Conservation (phyloP, 2,113 vertebrate species). For the Prinia subflava region DNA sequence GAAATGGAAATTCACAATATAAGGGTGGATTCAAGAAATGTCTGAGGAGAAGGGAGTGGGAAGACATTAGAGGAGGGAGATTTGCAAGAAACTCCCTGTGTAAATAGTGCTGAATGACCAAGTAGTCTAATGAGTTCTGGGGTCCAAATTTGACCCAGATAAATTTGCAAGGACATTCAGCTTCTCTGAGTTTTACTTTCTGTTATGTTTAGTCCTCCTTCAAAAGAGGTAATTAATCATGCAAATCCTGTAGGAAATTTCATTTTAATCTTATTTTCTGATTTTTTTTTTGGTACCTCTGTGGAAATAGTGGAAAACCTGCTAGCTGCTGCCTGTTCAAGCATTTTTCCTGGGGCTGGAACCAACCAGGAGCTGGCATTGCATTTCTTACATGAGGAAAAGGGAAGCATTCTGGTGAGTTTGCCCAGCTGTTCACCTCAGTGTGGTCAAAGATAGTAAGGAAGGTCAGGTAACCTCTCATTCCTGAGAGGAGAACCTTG, state of each 20-base stretch:
- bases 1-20: not conserved
- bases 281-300: not conserved
- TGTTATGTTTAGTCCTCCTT: not conserved
- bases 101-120: not conserved
- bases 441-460: not conserved
- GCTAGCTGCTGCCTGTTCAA: slow-evolving; percentile 93
- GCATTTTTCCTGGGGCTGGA: slow-evolving; percentile 88
- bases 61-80: not conserved
- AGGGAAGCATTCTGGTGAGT: slow-evolving; percentile 93
- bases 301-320: slow-evolving; percentile 84
- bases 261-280: not conserved
- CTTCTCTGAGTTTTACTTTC: not conserved
- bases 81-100: not conserved
- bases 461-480: not conserved
- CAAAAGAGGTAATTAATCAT: not conserved
- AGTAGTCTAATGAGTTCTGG: not conserved
- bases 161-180: not conserved
- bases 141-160: not conserved
- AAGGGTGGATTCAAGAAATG: not conserved
- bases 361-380: slow-evolving; percentile 95
- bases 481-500: not conserved
- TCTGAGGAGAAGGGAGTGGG: not conserved
- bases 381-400: slow-evolving; percentile 89
- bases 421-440: not conserved
- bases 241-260: not conserved